Percentiles rank a stretch among this genome's conserved stretches.
Evolutionary conservation across 2,113 vertebrate genomes (phyloP).

Genomic region (Gambusia holbrooki): DNA sequence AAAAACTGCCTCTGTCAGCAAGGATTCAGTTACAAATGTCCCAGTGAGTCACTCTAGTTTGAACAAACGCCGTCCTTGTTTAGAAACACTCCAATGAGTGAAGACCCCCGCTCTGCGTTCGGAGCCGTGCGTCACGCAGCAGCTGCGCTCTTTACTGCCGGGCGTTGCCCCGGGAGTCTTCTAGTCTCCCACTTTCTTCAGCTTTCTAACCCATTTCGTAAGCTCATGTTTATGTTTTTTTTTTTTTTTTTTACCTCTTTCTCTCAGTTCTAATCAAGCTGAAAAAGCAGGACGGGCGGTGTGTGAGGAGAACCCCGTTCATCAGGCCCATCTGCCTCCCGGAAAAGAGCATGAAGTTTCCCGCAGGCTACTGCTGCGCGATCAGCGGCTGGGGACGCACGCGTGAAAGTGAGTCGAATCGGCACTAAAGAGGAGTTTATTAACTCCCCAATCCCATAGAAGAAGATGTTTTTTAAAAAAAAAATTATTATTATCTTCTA

Average conservation of each 20-base stretch:
- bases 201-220: slow-evolving; percentile 3
- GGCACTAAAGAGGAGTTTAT: no score
- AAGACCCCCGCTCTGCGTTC: slow-evolving; percentile 33
- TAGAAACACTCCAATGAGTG: slow-evolving; percentile 34
- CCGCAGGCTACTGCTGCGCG: slow-evolving; percentile 82
- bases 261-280: slow-evolving; percentile 88
- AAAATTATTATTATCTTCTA: background rate
- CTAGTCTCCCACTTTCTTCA: slow-evolving; percentile 31
- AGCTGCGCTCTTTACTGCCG: slow-evolving; percentile 53
- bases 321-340: slow-evolving; percentile 93
- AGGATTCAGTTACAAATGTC: background rate
- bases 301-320: slow-evolving; percentile 86
- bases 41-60: no score
- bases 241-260: background rate
- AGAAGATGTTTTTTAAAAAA: background rate
- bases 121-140: slow-evolving; percentile 67
- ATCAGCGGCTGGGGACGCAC: slow-evolving; percentile 93
- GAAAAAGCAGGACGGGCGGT: slow-evolving; percentile 86
- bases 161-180: slow-evolving; percentile 24
- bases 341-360: slow-evolving; percentile 75
- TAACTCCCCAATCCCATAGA: background rate
- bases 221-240: background rate
- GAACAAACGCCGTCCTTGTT: no score
- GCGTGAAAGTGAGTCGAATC: slow-evolving; percentile 84
- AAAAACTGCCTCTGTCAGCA: background rate